These are phyloP conservation scores for Seira musarum DNA, from an alignment of 2,888 invertebrate species.

Conservation along the genomic window DNA sequence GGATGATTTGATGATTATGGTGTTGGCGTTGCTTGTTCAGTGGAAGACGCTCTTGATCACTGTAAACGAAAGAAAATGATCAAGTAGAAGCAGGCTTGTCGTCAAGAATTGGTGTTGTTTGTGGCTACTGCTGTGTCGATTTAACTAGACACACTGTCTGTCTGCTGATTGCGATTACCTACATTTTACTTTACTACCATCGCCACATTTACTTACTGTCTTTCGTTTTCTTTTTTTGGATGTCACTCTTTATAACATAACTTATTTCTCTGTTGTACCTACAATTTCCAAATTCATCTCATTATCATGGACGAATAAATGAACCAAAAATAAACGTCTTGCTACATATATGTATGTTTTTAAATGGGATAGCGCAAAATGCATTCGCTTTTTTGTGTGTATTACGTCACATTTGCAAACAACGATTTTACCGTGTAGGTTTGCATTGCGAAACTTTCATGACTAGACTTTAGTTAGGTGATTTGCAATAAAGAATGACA, in stretches of 20 bases:
- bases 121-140: not conserved
- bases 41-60: not conserved
- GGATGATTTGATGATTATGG: constrained; percentile 39
- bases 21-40: not conserved
- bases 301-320: constrained; percentile 23
- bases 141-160: constrained; percentile 25
- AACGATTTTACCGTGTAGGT: too few species aligned
- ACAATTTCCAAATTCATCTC: constrained; percentile 29
- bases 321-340: constrained; percentile 11
- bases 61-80: constrained; percentile 13
- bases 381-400: not conserved
- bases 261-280: constrained; percentile 28
- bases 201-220: too few species aligned
- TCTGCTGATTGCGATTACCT: constrained; percentile 13
- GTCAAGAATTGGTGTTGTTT: too few species aligned
- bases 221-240: too few species aligned
- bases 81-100: constrained; percentile 5
- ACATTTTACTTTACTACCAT: not conserved
- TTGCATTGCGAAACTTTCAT: too few species aligned
- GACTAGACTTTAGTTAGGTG: too few species aligned
- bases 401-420: constrained; percentile 33
- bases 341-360: too few species aligned
- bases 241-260: not conserved
- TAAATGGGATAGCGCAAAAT: too few species aligned
- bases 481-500: too few species aligned